A percentile compares a stretch with the other conserved stretches of the same genome.
These are phyloP conservation scores for Epistrophe grossulariae DNA, from an alignment of 2,888 invertebrate species.

Conservation along the genomic window DNA sequence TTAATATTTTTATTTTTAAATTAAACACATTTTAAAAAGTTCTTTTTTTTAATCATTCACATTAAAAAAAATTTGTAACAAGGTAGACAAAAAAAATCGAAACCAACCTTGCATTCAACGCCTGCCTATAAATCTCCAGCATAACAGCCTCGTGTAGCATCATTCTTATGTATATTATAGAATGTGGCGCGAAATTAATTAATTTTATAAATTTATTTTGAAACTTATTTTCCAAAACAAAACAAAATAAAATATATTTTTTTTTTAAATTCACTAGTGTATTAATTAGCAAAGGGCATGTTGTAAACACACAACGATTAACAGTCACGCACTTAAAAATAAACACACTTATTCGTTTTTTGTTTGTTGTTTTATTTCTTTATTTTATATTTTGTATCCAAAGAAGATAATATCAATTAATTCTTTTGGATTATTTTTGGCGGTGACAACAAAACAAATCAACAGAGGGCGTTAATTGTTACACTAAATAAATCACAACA, in stretches of 20 bases:
- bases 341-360: slow-evolving; percentile 33
- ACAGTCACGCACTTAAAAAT: slow-evolving; percentile 45
- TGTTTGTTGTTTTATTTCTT: slow-evolving; percentile 10
- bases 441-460: slow-evolving; percentile 46
- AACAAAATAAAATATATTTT: neutral
- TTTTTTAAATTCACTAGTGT: slow-evolving; percentile 20
- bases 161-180: slow-evolving; percentile 79
- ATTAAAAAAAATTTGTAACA: slow-evolving; percentile 17
- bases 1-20: slow-evolving; percentile 24
- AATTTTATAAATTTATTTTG: slow-evolving; percentile 20
- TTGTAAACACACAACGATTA: slow-evolving; percentile 28
- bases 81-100: slow-evolving; percentile 16
- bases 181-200: slow-evolving; percentile 61
- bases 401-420: slow-evolving; percentile 38
- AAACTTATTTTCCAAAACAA: slow-evolving; percentile 17
- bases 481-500: slow-evolving; percentile 66
- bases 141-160: slow-evolving; percentile 85
- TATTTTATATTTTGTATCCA: slow-evolving; percentile 18
- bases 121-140: slow-evolving; percentile 84
- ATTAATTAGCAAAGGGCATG: slow-evolving; percentile 20
- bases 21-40: neutral
- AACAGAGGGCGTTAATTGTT: slow-evolving; percentile 55
- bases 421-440: slow-evolving; percentile 48
- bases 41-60: neutral
- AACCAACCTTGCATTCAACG: slow-evolving; percentile 83